Evolutionary conservation across 1,140 invertebrate genomes (phyloP).

Genomic region (Magallana angulata): DNA sequence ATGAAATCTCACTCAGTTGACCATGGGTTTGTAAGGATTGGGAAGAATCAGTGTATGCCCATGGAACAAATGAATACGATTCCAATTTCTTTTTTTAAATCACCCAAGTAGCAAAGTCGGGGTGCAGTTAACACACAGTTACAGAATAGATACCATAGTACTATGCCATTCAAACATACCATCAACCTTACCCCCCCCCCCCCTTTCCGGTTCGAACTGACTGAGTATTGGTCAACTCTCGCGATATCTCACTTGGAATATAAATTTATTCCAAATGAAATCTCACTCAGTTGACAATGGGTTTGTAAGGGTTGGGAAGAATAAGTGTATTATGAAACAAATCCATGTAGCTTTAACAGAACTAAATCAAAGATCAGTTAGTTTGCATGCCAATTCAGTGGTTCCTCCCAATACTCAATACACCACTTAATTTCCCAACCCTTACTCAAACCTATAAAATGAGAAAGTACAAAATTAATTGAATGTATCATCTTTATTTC

Average conservation of each 20-base stretch:
- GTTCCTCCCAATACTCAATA: conserved; percentile 44
- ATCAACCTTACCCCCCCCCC: neutral
- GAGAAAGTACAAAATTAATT: neutral
- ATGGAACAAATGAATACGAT: neutral
- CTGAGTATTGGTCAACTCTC: conserved; percentile 26
- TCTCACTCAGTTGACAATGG: conserved; percentile 43
- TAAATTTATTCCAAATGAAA: conserved; percentile 39
- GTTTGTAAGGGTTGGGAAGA: conserved; percentile 47
- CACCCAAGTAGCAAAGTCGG: neutral
- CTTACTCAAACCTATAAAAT: neutral
- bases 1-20: conserved; percentile 41
- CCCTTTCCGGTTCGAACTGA: neutral
- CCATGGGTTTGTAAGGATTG: conserved; percentile 44
- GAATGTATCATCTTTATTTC: conserved; percentile 4
- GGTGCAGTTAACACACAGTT: neutral
- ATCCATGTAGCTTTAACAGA: conserved; percentile 38
- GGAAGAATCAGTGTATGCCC: conserved; percentile 26
- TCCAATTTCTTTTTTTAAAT: conserved; percentile 4
- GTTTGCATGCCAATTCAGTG: neutral
- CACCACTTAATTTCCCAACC: conserved; percentile 43
- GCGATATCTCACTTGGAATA: conserved; percentile 43
- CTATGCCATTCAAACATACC: neutral
- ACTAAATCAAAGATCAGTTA: neutral
- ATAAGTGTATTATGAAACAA: conserved; percentile 39
- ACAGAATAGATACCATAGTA: neutral